Evolutionary conservation across 2,888 invertebrate species (phyloP).

Genomic region (Physocephala rufipes): DNA sequence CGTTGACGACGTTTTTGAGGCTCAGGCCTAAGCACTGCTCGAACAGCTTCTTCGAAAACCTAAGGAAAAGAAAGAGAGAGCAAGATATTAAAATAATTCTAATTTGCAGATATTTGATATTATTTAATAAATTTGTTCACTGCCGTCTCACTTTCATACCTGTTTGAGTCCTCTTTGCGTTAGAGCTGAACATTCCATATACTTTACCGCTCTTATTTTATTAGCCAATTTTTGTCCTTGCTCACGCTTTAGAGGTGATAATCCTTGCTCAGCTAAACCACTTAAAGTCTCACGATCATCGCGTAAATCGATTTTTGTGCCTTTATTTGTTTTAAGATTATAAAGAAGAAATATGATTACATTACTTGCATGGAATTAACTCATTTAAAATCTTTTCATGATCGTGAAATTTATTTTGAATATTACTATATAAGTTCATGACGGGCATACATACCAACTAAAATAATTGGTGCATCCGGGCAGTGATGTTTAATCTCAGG

Average conservation of each 20-base stretch:
- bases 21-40: slow-evolving; percentile 96
- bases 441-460: slow-evolving; percentile 89
- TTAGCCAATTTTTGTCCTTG: slow-evolving; percentile 98
- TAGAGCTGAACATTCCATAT: slow-evolving; percentile 99
- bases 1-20: slow-evolving; percentile 94
- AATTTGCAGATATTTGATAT: no score
- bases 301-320: slow-evolving; percentile 98
- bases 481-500: slow-evolving; percentile 99
- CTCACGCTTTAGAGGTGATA: slow-evolving; percentile 95
- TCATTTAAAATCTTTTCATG: no score
- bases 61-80: slow-evolving; percentile 61
- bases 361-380: no score
- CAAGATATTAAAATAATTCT: no score
- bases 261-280: slow-evolving; percentile 89
- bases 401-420: no score
- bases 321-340: slow-evolving; percentile 67
- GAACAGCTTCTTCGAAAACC: slow-evolving; percentile 99
- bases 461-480: slow-evolving; percentile 98
- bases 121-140: no score
- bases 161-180: slow-evolving; percentile 98
- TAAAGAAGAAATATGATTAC: neutral
- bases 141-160: no score
- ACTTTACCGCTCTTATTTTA: slow-evolving; percentile 98
- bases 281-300: slow-evolving; percentile 97
- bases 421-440: no score